These are phyloP conservation scores for Dryadula phaetusa DNA, from an alignment of 2,888 invertebrate genomes.

Conservation along the genomic window DNA sequence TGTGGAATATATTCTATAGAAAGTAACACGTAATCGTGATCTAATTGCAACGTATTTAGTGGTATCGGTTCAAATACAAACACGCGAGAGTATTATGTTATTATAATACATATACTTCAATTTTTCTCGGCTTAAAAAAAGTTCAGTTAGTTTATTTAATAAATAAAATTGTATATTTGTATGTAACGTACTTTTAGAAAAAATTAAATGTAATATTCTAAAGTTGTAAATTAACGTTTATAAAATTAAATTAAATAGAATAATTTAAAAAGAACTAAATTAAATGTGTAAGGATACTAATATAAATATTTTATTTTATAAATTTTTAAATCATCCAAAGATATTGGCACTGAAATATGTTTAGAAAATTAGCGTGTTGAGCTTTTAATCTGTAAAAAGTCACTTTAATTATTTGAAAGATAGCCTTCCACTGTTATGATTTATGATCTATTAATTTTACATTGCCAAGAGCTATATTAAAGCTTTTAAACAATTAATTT, in stretches of 20 bases:
- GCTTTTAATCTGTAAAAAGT: not conserved
- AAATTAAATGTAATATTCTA: too few species aligned
- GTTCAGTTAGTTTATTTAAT: too few species aligned
- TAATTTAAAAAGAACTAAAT: too few species aligned
- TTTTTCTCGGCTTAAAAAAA: too few species aligned
- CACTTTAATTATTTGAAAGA: not conserved
- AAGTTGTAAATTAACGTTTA: too few species aligned
- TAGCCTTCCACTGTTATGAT: not conserved
- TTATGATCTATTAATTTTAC: not conserved
- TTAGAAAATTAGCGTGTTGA: not conserved
- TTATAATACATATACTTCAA: too few species aligned
- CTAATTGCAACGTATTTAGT: not conserved
- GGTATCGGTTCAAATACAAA: not conserved
- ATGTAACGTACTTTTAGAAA: too few species aligned
- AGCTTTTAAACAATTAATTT: not conserved
- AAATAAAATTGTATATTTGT: too few species aligned
- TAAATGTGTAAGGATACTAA: too few species aligned
- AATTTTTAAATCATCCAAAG: not conserved
- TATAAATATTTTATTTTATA: too few species aligned
- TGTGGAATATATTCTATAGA: not conserved
- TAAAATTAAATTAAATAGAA: too few species aligned
- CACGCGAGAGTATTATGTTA: too few species aligned
- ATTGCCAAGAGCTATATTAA: not conserved
- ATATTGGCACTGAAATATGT: slow-evolving; percentile 7
- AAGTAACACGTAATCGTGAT: not conserved